Evolutionary conservation across 2,888 invertebrate species (phyloP).

Genomic region (Scaptomyza polygonia): DNA sequence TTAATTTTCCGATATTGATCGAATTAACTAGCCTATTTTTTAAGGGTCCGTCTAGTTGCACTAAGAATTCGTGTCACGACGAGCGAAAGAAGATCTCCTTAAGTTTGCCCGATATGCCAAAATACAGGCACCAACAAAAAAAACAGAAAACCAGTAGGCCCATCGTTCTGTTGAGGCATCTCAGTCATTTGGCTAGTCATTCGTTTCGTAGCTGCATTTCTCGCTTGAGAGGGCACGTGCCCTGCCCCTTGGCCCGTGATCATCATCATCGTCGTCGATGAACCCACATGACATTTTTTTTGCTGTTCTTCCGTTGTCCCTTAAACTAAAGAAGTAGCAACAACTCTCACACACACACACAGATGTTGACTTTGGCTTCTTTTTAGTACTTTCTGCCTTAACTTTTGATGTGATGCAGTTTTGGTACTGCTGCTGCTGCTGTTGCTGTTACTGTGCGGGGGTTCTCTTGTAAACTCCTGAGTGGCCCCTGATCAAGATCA

Average conservation of each 20-base stretch:
- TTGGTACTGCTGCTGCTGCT: conserved; percentile 25
- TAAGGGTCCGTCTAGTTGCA: too few relatives aligned
- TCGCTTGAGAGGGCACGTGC: conserved; percentile 80
- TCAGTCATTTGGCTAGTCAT: conserved; percentile 43
- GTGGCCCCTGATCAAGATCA: conserved; percentile 14
- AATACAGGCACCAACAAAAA: neutral
- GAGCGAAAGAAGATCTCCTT: too few relatives aligned
- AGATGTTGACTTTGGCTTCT: conserved; percentile 12
- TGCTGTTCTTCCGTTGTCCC: conserved; percentile 15
- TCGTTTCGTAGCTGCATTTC: conserved; percentile 67
- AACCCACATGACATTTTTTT: conserved; percentile 73
- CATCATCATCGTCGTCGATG: conserved; percentile 34
- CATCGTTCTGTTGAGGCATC: conserved; percentile 37
- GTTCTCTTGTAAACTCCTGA: conserved; percentile 18
- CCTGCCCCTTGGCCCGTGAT: conserved; percentile 13
- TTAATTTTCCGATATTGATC: too few relatives aligned
- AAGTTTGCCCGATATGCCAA: too few relatives aligned
- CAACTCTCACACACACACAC: conserved; percentile 1
- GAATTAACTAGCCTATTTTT: too few relatives aligned
- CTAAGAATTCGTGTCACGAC: conserved; percentile 7
- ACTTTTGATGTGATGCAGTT: conserved; percentile 23
- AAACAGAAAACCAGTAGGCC: conserved; percentile 4
- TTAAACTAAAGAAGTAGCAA: conserved; percentile 7
- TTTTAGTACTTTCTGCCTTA: neutral
- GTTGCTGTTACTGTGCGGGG: conserved; percentile 16